Conservation (phyloP, 1,140 invertebrate genomes). For the Leguminivora glycinivorella region DNA sequence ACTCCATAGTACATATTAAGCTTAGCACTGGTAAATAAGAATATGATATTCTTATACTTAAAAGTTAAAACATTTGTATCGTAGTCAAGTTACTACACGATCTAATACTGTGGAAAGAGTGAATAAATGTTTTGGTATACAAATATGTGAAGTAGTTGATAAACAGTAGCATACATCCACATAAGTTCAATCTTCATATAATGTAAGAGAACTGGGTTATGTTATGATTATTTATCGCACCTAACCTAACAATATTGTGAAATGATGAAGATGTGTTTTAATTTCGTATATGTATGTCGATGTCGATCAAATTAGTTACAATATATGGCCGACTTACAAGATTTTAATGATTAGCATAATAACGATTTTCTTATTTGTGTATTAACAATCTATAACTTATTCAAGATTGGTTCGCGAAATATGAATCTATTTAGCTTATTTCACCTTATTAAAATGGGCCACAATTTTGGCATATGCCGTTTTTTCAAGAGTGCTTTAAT, state of each 20-base stretch:
- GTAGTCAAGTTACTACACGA: not conserved
- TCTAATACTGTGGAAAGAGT: not conserved
- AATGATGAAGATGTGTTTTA: not conserved
- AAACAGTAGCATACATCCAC: too few relatives aligned
- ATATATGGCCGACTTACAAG: constrained; percentile 23
- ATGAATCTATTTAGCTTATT: not conserved
- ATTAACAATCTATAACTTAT: not conserved
- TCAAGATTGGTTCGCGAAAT: not conserved
- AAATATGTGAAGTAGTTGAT: too few relatives aligned
- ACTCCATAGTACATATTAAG: constrained; percentile 19
- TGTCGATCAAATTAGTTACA: constrained; percentile 24
- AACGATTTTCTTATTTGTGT: not conserved
- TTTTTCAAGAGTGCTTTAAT: not conserved
- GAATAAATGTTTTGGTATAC: not conserved
- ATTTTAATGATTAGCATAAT: constrained; percentile 10
- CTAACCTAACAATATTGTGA: not conserved
- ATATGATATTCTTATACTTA: constrained; percentile 16
- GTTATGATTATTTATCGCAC: not conserved
- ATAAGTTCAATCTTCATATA: too few relatives aligned
- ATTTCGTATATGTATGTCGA: not conserved
- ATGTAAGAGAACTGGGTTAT: not conserved
- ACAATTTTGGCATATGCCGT: not conserved
- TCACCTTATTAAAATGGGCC: not conserved
- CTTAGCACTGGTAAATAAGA: not conserved
- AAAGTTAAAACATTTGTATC: not conserved